Percentiles rank a stretch among this genome's conserved stretches.
phyloP scores from a whole-genome alignment of 1,140 invertebrate species.

The Heliconius eleuchia region DNA sequence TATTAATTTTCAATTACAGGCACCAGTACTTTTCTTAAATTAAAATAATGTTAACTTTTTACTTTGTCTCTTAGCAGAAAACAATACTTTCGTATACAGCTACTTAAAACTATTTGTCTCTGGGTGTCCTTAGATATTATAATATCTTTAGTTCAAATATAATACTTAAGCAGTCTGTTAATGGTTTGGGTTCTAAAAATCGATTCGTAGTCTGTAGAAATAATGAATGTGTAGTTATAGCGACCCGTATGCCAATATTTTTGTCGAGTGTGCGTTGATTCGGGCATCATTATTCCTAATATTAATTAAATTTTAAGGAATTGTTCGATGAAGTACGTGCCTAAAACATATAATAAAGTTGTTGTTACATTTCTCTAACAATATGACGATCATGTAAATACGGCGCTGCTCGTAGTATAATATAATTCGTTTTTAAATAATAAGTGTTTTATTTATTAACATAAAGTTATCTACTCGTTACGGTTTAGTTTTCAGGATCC shows the following conservation, averaged over 20 bases:
- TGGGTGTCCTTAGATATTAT: constrained; percentile 32
- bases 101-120: constrained; percentile 7
- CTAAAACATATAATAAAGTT: constrained; percentile 76
- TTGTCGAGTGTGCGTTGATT: constrained; percentile 15
- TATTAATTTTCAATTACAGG: neutral
- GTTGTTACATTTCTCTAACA: constrained; percentile 81
- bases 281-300: constrained; percentile 40
- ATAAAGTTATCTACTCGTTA: neutral
- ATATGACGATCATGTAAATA: constrained; percentile 80
- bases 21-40: neutral
- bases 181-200: constrained; percentile 38
- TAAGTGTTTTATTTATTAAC: constrained; percentile 53
- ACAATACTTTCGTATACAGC: neutral
- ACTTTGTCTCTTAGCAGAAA: neutral
- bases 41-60: neutral
- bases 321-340: constrained; percentile 71
- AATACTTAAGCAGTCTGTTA: constrained; percentile 28
- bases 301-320: constrained; percentile 43
- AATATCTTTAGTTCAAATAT: neutral
- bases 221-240: constrained; percentile 37
- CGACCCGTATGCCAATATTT: constrained; percentile 33
- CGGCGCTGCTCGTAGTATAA: constrained; percentile 80
- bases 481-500: neutral
- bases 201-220: constrained; percentile 23
- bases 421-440: constrained; percentile 77